Evolutionary conservation across 1,140 invertebrate species (phyloP), one percentile per base, ranked within the genome.

Genomic region (Cotesia typhae): DNA sequence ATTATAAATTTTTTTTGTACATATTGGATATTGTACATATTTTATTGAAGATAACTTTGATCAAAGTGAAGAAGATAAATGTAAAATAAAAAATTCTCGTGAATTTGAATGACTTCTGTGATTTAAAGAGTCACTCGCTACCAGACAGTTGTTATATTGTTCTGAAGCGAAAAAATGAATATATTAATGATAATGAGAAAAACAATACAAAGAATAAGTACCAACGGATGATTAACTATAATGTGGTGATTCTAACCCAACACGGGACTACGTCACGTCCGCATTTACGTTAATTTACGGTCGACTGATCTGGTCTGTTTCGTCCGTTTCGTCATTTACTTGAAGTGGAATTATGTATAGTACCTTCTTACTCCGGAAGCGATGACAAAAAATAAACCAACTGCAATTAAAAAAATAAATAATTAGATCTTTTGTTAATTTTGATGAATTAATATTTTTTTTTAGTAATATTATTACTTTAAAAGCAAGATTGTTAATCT

Each of bases 271-370:
- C 83, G 83, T 86, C 84, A 86, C 83, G 75, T 86, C 84, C 84
- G 84, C 84, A 86, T 86, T 85, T 86, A 76, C 79, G 77, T 78
- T 85, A 83, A 85, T 86, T 80, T 81, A 75, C 28, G 68, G 71
- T 60, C 64, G 63, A 57, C 35, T 66, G 63, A 69, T 66, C 64
- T 17, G 70, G 28, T 7, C 36, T 51, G 20, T 6, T 5, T 28
- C 28, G 28, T 28, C 28, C 17, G 52, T 72, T 47, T 72, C 9
- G 12, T 67, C 66, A 57, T 67, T 64, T 14, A 55, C 53, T 55
- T 17, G 17, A 55, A 55, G 53, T 14, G 17, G 53, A 55, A 55
- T 55, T 55, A 47, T 47, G 7, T 47, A 47, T 47, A 47, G 41
- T 47, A 6, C 10, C 41, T 6, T 7, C 6, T 53, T 67, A 38